phyloP scores from a whole-genome alignment of 2,113 vertebrate genomes.

The Bombycilla garrulus region DNA sequence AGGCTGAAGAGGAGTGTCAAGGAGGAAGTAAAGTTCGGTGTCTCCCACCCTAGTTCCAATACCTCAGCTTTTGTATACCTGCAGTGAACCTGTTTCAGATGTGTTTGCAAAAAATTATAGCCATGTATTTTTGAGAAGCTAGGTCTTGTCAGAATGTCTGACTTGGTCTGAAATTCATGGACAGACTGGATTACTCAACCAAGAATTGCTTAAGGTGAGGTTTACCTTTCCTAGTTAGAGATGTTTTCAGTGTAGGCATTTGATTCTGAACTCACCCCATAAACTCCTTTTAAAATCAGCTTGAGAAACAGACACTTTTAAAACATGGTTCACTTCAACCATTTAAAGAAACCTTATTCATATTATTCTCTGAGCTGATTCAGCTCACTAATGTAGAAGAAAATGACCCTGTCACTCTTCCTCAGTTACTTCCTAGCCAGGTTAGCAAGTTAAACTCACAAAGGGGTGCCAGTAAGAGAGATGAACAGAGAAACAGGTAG shows the following conservation, averaged over 20 bases:
- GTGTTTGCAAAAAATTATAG: neutral
- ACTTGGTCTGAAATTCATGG: neutral
- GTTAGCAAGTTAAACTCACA: neutral
- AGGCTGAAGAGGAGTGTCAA: neutral
- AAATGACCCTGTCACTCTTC: neutral
- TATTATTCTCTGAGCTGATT: neutral
- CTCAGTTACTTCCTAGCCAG: neutral
- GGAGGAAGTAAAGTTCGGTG: neutral
- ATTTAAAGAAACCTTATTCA: neutral
- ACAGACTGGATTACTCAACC: neutral
- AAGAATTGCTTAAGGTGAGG: neutral
- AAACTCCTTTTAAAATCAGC: neutral
- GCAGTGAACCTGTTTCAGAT: neutral
- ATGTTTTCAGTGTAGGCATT: neutral
- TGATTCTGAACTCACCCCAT: neutral
- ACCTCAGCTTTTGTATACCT: neutral
- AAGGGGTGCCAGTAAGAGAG: neutral
- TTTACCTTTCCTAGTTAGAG: neutral
- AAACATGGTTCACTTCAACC: neutral
- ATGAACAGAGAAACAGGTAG: neutral
- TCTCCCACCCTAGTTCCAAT: neutral
- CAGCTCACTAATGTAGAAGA: neutral
- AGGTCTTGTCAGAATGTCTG: neutral
- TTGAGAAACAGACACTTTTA: neutral
- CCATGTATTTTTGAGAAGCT: neutral